These are phyloP conservation scores for Caenorhabditis sulstoni DNA, from an alignment of 2,888 invertebrate species.

Conservation along the genomic window DNA sequence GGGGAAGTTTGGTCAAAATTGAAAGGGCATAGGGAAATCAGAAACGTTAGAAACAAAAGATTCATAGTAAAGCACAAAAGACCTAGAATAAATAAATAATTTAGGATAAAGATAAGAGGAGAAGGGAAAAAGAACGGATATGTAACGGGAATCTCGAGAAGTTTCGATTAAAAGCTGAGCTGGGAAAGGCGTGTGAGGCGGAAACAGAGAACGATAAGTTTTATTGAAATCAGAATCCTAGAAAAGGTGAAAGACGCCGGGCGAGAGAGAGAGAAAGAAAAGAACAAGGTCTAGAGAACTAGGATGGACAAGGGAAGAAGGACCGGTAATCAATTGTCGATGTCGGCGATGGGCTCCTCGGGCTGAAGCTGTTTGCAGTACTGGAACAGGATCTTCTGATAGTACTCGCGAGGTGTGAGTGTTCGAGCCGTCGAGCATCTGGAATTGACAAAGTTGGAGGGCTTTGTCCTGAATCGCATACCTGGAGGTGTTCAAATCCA, in stretches of 20 bases:
- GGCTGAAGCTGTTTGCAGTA: constrained; percentile 77
- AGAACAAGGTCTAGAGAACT: constrained; percentile 20
- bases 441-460: constrained; percentile 17
- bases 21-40: constrained; percentile 7
- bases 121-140: constrained; percentile 24
- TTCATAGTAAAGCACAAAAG: constrained; percentile 7
- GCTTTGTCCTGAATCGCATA: constrained; percentile 4
- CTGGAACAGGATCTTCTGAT: constrained; percentile 79
- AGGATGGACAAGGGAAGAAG: background rate
- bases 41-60: constrained; percentile 5
- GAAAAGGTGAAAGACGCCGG: constrained; percentile 49
- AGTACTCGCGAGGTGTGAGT: constrained; percentile 80
- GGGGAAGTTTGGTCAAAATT: constrained; percentile 42
- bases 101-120: constrained; percentile 25
- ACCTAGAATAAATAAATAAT: constrained; percentile 57
- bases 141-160: too few relatives aligned
- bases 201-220: constrained; percentile 7
- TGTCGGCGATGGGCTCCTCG: constrained; percentile 68
- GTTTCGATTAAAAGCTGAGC: too few relatives aligned
- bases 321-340: constrained; percentile 63
- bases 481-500: constrained; percentile 79
- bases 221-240: constrained; percentile 36
- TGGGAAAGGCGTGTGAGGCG: constrained; percentile 1
- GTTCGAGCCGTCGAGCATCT: constrained; percentile 80
- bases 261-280: background rate